phyloP scores from a whole-genome alignment of 2,888 invertebrate genomes.

The Drosophila cognata region DNA sequence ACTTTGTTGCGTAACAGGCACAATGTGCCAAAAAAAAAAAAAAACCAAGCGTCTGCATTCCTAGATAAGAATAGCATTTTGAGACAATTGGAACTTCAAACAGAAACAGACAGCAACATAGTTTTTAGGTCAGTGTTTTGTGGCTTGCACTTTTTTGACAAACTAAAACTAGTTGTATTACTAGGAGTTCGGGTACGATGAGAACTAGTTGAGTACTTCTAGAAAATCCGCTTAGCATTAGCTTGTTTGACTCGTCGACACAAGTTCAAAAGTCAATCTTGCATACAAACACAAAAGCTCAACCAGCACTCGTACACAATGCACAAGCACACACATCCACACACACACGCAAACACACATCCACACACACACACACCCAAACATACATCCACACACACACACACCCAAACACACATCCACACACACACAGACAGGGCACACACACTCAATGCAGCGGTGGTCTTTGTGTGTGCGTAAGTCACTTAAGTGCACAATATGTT shows the following conservation, averaged over 20 bases:
- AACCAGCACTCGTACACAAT: constrained; percentile 13
- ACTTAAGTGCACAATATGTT: constrained; percentile 79
- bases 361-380: not conserved
- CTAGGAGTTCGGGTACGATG: not conserved
- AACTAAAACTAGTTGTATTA: constrained; percentile 2
- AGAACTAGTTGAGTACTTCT: constrained; percentile 16
- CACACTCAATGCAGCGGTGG: constrained; percentile 10
- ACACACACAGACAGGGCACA: constrained; percentile 9
- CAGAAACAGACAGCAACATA: constrained; percentile 1
- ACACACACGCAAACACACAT: constrained; percentile 7
- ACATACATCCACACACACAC: constrained; percentile 7
- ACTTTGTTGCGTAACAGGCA: not conserved
- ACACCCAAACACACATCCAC: constrained; percentile 11
- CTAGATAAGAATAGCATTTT: not conserved
- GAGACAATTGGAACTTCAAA: not conserved
- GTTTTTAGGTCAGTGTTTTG: constrained; percentile 14
- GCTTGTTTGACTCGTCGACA: constrained; percentile 59
- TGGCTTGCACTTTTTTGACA: constrained; percentile 20
- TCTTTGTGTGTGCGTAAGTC: constrained; percentile 54
- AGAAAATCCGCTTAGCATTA: constrained; percentile 73
- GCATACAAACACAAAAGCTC: constrained; percentile 14
- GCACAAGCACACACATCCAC: constrained; percentile 11
- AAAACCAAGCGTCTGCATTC: not conserved
- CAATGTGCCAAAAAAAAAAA: not conserved
- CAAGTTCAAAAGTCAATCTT: constrained; percentile 72